These are phyloP conservation scores for Acanthosepion esculentum DNA, from an alignment of 2,888 invertebrate species.

Conservation along the genomic window DNA sequence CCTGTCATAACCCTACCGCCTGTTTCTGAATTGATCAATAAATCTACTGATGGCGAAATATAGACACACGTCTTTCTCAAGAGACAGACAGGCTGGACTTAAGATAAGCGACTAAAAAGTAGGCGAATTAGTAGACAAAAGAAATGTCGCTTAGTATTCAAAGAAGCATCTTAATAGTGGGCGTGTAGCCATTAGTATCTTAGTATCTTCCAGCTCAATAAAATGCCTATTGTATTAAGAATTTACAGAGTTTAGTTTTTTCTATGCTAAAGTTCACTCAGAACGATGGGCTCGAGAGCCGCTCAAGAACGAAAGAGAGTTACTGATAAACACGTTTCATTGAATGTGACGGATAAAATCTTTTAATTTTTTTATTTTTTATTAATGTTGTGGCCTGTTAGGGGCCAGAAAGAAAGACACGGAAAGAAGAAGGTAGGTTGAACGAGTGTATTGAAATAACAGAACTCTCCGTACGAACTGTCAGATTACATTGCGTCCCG, in stretches of 20 bases:
- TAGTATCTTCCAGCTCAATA: background rate
- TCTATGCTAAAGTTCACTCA: no score
- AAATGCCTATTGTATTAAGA: background rate
- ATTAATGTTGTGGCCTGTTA: no score
- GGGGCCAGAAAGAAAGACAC: no score
- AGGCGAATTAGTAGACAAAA: background rate
- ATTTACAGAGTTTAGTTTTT: background rate
- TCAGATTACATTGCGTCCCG: no score
- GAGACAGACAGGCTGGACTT: slow-evolving; percentile 37
- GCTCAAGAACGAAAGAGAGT: no score
- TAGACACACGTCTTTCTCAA: background rate
- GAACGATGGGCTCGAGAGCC: no score
- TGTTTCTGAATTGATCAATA: background rate
- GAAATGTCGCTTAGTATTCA: background rate
- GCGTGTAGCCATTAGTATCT: background rate
- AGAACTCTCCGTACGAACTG: no score
- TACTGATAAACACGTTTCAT: no score
- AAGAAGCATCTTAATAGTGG: background rate
- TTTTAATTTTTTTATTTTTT: no score
- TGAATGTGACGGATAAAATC: no score
- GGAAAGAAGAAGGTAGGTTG: no score
- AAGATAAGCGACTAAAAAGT: background rate
- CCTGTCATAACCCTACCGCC: background rate
- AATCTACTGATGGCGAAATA: slow-evolving; percentile 2
- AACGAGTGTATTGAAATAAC: no score